These are phyloP conservation scores for Eudasyphora cyanicolor DNA, from an alignment of 2,888 invertebrate species.

Conservation along the genomic window DNA sequence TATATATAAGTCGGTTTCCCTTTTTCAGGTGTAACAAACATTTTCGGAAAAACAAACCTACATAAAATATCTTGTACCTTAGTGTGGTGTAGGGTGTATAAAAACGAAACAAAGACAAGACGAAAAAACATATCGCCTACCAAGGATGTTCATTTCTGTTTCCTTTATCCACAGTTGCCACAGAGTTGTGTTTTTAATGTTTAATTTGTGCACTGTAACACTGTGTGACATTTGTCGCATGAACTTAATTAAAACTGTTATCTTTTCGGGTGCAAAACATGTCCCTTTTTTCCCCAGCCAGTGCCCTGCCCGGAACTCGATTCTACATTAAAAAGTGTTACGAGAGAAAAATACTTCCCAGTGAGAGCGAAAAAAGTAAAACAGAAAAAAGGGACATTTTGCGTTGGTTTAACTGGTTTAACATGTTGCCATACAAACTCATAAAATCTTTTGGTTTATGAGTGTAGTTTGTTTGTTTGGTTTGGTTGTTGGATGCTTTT, in stretches of 20 bases:
- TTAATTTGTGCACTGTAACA: conserved; percentile 30
- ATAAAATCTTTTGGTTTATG: conserved; percentile 56
- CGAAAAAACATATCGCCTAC: background rate
- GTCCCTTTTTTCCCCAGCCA: conserved; percentile 17
- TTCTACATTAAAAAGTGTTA: background rate
- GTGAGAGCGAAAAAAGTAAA: background rate
- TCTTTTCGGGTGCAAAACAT: conserved; percentile 50
- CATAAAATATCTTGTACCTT: too few species aligned
- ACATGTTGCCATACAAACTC: conserved; percentile 54
- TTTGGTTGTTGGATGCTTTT: too few species aligned
- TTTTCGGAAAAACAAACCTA: too few species aligned
- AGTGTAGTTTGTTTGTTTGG: conserved; percentile 8
- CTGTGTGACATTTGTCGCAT: conserved; percentile 46
- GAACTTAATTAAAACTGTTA: conserved; percentile 62
- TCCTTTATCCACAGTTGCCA: background rate
- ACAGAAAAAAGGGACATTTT: conserved; percentile 32
- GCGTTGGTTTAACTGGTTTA: conserved; percentile 44
- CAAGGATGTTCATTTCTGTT: background rate
- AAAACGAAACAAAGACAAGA: background rate
- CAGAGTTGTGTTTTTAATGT: conserved; percentile 24
- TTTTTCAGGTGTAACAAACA: too few species aligned
- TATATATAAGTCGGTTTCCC: too few species aligned
- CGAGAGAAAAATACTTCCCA: background rate
- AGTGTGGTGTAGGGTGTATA: too few species aligned
- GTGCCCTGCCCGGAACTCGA: background rate